phyloP scores from a whole-genome alignment of 2,888 invertebrate species.

The Harpalus rubripes region DNA sequence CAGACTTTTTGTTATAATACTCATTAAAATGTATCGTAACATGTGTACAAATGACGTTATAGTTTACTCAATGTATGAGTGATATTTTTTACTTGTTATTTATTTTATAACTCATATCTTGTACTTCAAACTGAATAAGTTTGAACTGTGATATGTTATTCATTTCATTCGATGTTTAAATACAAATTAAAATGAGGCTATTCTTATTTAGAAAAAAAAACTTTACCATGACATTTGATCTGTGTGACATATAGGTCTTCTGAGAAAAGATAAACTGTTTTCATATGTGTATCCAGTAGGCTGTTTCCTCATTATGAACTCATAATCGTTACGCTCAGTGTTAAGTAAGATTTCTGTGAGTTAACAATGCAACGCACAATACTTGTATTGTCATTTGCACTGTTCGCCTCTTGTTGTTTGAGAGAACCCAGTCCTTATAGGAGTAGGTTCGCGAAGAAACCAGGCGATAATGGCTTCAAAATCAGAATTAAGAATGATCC shows the following conservation, averaged over 20 bases:
- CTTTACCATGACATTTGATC: slow-evolving; percentile 61
- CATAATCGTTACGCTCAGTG: slow-evolving; percentile 54
- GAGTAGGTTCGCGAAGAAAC: slow-evolving; percentile 79
- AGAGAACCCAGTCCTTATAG: slow-evolving; percentile 77
- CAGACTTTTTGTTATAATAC: slow-evolving; percentile 40
- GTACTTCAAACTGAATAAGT: slow-evolving; percentile 56
- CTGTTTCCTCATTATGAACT: slow-evolving; percentile 63
- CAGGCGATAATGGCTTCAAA: slow-evolving; percentile 93
- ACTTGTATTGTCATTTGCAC: slow-evolving; percentile 50
- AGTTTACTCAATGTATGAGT: background rate
- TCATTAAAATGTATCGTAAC: slow-evolving; percentile 50
- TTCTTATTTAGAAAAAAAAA: slow-evolving; percentile 34
- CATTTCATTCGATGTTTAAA: slow-evolving; percentile 49
- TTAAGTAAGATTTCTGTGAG: slow-evolving; percentile 19
- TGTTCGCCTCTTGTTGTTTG: slow-evolving; percentile 74
- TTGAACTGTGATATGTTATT: slow-evolving; percentile 62
- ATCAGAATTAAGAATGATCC: slow-evolving; percentile 89
- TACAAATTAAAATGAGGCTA: slow-evolving; percentile 45
- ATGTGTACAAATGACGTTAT: slow-evolving; percentile 42
- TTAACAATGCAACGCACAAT: slow-evolving; percentile 24
- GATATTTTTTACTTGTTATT: slow-evolving; percentile 58
- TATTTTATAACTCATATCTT: slow-evolving; percentile 56
- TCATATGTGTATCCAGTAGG: slow-evolving; percentile 44
- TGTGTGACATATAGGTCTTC: slow-evolving; percentile 51
- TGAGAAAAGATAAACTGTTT: slow-evolving; percentile 63